Conservation (phyloP, 2,888 invertebrate genomes). For the Ectobius pallidus region DNA sequence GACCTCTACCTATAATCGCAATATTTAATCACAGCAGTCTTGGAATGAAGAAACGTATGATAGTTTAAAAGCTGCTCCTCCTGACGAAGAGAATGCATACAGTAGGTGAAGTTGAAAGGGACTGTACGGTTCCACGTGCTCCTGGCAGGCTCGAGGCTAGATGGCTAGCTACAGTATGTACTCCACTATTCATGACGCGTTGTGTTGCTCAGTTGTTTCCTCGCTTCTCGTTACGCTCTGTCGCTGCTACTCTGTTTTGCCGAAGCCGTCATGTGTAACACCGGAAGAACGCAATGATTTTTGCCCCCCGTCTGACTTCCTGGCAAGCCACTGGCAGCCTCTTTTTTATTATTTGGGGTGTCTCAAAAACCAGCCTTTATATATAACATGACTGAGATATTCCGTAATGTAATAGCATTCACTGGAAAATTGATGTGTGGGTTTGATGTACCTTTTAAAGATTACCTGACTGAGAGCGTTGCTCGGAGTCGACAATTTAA, state of each 20-base stretch:
- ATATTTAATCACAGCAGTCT: too few relatives aligned
- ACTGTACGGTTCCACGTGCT: too few relatives aligned
- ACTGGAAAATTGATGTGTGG: background rate
- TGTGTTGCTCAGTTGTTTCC: slow-evolving; percentile 40
- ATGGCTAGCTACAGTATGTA: background rate
- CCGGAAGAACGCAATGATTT: slow-evolving; percentile 50
- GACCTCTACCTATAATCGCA: too few relatives aligned
- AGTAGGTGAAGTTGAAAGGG: too few relatives aligned
- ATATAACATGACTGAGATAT: background rate
- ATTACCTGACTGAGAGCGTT: background rate
- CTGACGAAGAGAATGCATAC: too few relatives aligned
- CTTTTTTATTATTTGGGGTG: slow-evolving; percentile 23
- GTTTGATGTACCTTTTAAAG: background rate
- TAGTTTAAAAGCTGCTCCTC: too few relatives aligned
- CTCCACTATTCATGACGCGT: slow-evolving; percentile 24
- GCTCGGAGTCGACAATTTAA: background rate
- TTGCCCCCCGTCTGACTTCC: slow-evolving; percentile 47
- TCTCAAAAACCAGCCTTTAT: slow-evolving; percentile 18
- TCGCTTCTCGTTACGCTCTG: slow-evolving; percentile 45
- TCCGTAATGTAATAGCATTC: background rate
- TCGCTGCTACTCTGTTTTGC: slow-evolving; percentile 45
- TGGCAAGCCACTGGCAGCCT: slow-evolving; percentile 28
- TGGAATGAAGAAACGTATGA: too few relatives aligned
- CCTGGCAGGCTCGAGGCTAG: background rate
- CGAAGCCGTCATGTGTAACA: slow-evolving; percentile 47